phyloP scores from a whole-genome alignment of 1,140 invertebrate species.

The Vanessa tameamea region DNA sequence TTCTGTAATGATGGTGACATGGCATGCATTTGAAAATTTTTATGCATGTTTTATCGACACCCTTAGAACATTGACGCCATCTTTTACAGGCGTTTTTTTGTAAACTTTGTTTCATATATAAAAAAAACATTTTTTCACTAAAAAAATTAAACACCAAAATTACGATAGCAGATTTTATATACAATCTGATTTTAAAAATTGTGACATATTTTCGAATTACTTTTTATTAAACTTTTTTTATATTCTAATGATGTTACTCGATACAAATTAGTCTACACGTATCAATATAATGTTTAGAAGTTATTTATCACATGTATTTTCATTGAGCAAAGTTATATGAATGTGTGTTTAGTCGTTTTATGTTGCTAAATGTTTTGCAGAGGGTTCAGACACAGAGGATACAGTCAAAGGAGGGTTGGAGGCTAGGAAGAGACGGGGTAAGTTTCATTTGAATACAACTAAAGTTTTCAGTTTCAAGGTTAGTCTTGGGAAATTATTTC shows the following conservation, averaged over 20 bases:
- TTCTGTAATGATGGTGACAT: conserved; percentile 24
- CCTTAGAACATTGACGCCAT: background rate
- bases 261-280: too few relatives aligned
- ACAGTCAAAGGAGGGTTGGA: conserved; percentile 65
- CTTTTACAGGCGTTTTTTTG: conserved; percentile 1
- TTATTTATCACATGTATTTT: too few relatives aligned
- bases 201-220: too few relatives aligned
- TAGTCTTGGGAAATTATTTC: conserved; percentile 20
- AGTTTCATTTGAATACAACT: conserved; percentile 28
- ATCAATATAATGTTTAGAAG: too few relatives aligned
- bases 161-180: too few relatives aligned
- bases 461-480: background rate
- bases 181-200: too few relatives aligned
- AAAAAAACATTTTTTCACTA: background rate
- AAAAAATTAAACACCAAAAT: too few relatives aligned
- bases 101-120: conserved; percentile 8
- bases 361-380: conserved; percentile 68
- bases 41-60: conserved; percentile 25
- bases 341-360: conserved; percentile 45
- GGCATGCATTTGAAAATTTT: conserved; percentile 22
- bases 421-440: conserved; percentile 66
- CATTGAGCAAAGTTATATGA: background rate
- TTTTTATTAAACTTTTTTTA: too few relatives aligned
- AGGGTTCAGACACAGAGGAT: conserved; percentile 75
- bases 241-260: too few relatives aligned